These are phyloP conservation scores for Connochaetes taurinus DNA, from an alignment of 2,113 vertebrate species.

Conservation along the genomic window DNA sequence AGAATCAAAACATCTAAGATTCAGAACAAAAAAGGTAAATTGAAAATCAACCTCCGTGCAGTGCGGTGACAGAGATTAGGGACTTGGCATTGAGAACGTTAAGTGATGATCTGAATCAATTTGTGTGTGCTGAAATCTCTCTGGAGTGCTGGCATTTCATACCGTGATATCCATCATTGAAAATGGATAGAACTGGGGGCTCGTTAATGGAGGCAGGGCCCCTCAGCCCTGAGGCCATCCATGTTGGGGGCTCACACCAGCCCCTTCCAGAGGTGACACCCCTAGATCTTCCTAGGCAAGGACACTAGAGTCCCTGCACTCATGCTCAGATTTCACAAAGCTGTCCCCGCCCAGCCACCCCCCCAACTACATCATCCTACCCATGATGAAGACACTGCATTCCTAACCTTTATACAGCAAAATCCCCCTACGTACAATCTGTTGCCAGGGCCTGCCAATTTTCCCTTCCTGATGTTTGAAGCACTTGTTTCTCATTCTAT, in stretches of 20 bases:
- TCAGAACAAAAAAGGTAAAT: constrained; percentile 39
- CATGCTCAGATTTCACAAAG: neutral
- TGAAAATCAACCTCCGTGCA: constrained; percentile 33
- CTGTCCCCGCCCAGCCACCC: fast-evolving
- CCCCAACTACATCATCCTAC: neutral
- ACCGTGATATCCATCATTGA: fast-evolving
- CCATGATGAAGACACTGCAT: neutral
- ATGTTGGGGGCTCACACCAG: neutral
- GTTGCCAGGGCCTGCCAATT: neutral
- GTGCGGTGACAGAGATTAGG: neutral
- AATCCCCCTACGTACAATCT: constrained; percentile 10
- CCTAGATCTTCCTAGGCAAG: neutral
- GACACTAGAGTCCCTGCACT: neutral
- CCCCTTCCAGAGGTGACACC: neutral
- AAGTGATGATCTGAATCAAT: neutral
- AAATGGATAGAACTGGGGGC: neutral
- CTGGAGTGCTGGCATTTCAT: fast-evolving
- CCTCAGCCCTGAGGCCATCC: neutral
- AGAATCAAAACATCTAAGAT: constrained; percentile 37
- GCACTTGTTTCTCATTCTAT: neutral
- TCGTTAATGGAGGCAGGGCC: neutral
- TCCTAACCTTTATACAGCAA: neutral
- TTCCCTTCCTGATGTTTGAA: neutral
- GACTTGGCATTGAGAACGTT: neutral
- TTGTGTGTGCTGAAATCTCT: neutral